Evolutionary conservation across 2,797 vertebrate species (phyloP).

Genomic region (Manis crassicaudata): DNA sequence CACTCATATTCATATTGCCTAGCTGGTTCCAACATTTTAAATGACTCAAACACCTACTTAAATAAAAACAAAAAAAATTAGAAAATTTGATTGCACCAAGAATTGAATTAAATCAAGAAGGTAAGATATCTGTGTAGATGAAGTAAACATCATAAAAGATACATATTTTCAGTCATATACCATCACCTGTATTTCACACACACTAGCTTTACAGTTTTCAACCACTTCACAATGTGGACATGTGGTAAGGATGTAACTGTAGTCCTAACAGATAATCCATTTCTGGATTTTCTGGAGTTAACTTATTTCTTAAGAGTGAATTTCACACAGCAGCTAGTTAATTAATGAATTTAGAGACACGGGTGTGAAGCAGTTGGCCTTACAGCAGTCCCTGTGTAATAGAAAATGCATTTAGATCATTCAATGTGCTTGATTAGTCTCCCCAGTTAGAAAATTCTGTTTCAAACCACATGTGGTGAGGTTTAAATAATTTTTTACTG

Average conservation of each 20-base stretch:
- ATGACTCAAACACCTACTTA: slow-evolving; percentile 20
- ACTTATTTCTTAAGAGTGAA: slow-evolving; percentile 59
- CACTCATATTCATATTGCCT: not conserved
- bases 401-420: slow-evolving; percentile 71
- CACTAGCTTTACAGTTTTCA: no score
- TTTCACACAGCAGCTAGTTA: slow-evolving; percentile 66
- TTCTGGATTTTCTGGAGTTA: slow-evolving; percentile 60
- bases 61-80: not conserved
- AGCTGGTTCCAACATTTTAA: not conserved
- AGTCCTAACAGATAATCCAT: not conserved
- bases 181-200: not conserved
- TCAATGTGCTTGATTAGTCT: slow-evolving; percentile 73
- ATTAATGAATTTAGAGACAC: slow-evolving; percentile 68
- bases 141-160: not conserved
- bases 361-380: slow-evolving; percentile 58
- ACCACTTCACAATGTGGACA: not conserved
- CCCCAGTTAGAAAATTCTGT: slow-evolving; percentile 67
- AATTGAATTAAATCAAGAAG: not conserved
- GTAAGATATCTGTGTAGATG: not conserved
- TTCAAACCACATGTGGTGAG: slow-evolving; percentile 70
- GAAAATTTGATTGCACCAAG: not conserved
- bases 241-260: not conserved
- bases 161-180: not conserved
- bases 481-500: slow-evolving; percentile 73
- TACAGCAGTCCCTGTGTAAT: slow-evolving; percentile 57